phyloP scores from a whole-genome alignment of 2,888 invertebrate genomes.

The Notocelia uddmanniana region DNA sequence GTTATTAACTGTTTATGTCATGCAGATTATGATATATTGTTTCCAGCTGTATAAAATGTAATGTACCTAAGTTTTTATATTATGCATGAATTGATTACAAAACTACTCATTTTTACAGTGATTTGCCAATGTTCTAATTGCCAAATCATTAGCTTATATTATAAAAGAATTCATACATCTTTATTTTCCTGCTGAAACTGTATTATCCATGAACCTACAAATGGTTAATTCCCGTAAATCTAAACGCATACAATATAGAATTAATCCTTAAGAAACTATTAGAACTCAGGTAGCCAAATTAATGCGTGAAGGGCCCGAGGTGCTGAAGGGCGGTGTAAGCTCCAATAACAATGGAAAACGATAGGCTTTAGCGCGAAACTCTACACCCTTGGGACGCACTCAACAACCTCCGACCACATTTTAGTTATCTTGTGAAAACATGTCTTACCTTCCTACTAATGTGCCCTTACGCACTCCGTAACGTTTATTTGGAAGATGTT shows the following conservation, averaged over 20 bases:
- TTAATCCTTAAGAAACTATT: slow-evolving; percentile 37
- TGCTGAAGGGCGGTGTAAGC: slow-evolving; percentile 55
- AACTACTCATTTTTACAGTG: no score
- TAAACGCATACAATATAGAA: slow-evolving; percentile 10
- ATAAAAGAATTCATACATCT: not conserved
- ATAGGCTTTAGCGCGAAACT: slow-evolving; percentile 56
- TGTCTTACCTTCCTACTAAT: slow-evolving; percentile 36
- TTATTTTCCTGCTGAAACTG: not conserved
- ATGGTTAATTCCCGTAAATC: not conserved
- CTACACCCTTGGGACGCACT: slow-evolving; percentile 56
- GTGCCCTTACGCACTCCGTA: not conserved
- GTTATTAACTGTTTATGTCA: no score
- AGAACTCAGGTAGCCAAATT: slow-evolving; percentile 41
- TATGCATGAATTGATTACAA: no score
- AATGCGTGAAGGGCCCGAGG: slow-evolving; percentile 34
- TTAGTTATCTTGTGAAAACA: slow-evolving; percentile 37
- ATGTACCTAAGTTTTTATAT: no score
- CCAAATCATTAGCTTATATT: no score
- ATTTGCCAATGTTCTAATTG: no score
- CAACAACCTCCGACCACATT: slow-evolving; percentile 29
- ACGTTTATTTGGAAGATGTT: slow-evolving; percentile 9
- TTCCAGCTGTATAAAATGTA: no score
- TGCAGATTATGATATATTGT: no score
- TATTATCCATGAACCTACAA: not conserved
- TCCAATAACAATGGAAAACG: slow-evolving; percentile 62